Conservation (phyloP, 2,888 invertebrate species). For the Leptopilina myrica region DNA sequence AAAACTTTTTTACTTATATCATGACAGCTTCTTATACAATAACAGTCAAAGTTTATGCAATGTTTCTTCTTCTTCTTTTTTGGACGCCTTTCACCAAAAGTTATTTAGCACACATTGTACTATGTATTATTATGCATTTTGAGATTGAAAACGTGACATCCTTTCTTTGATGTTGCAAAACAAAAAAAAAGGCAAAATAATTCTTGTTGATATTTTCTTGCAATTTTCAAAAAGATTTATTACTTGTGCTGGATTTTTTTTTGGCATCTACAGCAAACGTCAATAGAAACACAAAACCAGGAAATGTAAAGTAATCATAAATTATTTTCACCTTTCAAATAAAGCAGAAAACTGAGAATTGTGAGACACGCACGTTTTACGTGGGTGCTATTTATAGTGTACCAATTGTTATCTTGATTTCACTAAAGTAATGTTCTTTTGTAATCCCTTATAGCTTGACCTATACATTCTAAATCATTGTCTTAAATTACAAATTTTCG, state of each 20-base stretch:
- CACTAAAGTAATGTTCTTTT: not conserved
- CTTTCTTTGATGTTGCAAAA: constrained; percentile 11
- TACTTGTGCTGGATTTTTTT: not conserved
- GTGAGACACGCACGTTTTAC: constrained; percentile 2
- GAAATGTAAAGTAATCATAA: not conserved
- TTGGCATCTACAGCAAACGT: not conserved
- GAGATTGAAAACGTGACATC: constrained; percentile 19
- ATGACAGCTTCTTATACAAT: too few species aligned
- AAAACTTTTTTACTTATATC: too few species aligned
- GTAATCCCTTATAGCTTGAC: not conserved
- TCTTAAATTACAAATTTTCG: too few species aligned
- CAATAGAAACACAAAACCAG: not conserved
- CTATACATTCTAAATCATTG: too few species aligned
- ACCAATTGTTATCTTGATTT: constrained; percentile 8
- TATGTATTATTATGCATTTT: constrained; percentile 35
- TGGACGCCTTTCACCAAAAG: constrained; percentile 8
- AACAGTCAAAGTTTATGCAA: too few species aligned
- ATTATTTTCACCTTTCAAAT: not conserved
- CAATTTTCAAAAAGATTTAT: not conserved
- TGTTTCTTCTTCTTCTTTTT: not conserved
- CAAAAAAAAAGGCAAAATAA: not conserved
- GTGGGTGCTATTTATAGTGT: constrained; percentile 1
- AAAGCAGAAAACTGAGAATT: constrained; percentile 9
- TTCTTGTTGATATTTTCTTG: not conserved
- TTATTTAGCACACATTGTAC: constrained; percentile 37